Evolutionary conservation across 2,797 vertebrate genomes (phyloP), one percentile per base, ranked within the genome.

Genomic region (Champsocephalus esox): DNA sequence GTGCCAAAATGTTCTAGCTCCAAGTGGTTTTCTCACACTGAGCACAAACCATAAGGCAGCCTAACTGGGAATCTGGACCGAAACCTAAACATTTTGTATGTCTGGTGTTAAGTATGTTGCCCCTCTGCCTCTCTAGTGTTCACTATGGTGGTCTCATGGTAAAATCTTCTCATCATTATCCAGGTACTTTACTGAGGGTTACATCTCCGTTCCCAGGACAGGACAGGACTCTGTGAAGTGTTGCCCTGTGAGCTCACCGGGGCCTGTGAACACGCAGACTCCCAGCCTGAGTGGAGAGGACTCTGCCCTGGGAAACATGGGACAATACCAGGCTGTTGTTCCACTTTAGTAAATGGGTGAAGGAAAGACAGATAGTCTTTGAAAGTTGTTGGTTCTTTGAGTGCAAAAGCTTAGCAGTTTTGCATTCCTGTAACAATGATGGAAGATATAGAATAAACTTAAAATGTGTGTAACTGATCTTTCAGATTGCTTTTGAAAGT

Each of bases 231-330:
- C 65, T 67, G 82, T 78, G 64, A 74, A 91, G 86, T 84, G 87
- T 81, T 75, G 69, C 66, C 87, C 90, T 85, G 64, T 74, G 86
- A 90, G 85, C 88, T 73, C 61, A 80, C 49, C 24, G 43, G 91
- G 86, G 86, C 91, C 91, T 93, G 93, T 93, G 92, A 94, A 94
- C 83, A 71, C 80, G 79, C 65, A 67, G 64, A 74, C 83, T 86
- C 85, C 81, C 84, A 89, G 82, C 46, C 56, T 38, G 34, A 85
- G 81, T 77, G 72, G 88, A 85, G 21, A 46, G 34, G 68, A 64
- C 83, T 76, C 49, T 87, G 69, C 79, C 85, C 34, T 38, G 34
- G 34, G 34, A 38, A 38, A 38, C 77, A 44, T 61, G 59, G 59
- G 75, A 69, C 69, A 58, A 51, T 60, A 58, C 73, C 73, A 21